Conservation (phyloP, 92 coral and sea anemone genomes). For the Heliopora coerulea region DNA sequence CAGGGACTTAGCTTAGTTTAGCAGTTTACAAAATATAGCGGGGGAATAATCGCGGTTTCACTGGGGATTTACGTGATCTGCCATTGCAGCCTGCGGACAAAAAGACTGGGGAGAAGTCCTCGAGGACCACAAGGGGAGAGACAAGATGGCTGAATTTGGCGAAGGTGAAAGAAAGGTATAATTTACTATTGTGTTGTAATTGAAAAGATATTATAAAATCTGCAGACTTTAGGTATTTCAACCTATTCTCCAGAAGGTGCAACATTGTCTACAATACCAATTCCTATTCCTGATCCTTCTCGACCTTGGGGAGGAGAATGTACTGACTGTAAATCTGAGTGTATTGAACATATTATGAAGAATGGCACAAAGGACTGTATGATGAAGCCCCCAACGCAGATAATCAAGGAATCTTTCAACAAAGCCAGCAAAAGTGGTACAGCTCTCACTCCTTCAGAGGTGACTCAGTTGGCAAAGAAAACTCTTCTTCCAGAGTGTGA, state of each 20-base stretch:
- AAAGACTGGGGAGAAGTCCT: too few relatives aligned
- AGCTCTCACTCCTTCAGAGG: neutral
- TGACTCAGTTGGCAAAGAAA: conserved; percentile 5
- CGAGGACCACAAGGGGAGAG: too few relatives aligned
- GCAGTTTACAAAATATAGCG: too few relatives aligned
- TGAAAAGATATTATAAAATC: too few relatives aligned
- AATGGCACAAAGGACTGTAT: conserved; percentile 17
- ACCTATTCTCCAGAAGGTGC: neutral
- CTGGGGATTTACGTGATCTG: too few relatives aligned
- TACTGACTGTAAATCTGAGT: neutral
- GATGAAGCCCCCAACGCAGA: neutral
- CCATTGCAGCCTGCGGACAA: too few relatives aligned
- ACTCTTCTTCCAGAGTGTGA: neutral
- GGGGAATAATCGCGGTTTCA: too few relatives aligned
- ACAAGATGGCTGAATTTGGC: too few relatives aligned
- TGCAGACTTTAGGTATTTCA: too few relatives aligned
- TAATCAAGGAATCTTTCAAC: neutral
- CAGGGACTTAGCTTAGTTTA: too few relatives aligned
- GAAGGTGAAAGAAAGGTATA: too few relatives aligned
- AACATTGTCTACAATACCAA: neutral
- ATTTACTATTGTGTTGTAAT: too few relatives aligned
- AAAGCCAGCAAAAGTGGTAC: neutral
- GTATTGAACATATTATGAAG: neutral
- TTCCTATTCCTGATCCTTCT: neutral
- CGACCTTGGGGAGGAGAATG: conserved; percentile 8